Percentiles rank a stretch among this genome's conserved stretches.
Evolutionary conservation across 2,113 vertebrate species (phyloP).

Genomic region (Setophaga petechia): DNA sequence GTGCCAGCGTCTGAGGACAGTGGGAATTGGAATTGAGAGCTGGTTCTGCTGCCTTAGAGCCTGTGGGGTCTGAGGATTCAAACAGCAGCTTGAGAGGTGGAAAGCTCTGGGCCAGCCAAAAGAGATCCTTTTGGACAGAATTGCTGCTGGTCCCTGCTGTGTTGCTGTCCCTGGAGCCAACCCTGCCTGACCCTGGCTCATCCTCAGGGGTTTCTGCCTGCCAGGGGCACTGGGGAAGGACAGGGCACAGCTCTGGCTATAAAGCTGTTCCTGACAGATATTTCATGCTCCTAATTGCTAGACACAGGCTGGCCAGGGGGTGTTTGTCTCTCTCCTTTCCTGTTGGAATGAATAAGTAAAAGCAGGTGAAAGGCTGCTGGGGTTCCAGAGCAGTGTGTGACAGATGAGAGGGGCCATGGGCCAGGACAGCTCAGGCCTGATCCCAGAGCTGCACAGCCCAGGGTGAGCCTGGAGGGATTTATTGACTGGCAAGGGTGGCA

Average conservation of each 20-base stretch:
- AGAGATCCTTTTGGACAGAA: not conserved
- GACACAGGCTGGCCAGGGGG: not conserved
- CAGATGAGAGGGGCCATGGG: not conserved
- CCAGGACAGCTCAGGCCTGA: not conserved
- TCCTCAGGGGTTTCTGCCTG: not conserved
- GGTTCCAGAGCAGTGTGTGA: not conserved
- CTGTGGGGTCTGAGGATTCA: too few relatives aligned
- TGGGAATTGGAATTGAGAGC: too few relatives aligned
- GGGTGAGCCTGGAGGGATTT: not conserved
- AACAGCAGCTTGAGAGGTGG: not conserved
- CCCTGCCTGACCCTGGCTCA: fast-evolving
- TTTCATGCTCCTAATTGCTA: conserved; percentile 34
- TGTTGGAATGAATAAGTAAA: conserved; percentile 7
- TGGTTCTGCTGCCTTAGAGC: not conserved
- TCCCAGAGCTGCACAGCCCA: not conserved
- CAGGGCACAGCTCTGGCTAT: not conserved
- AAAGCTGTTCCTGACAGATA: not conserved
- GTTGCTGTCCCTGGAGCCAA: not conserved
- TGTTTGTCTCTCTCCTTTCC: not conserved
- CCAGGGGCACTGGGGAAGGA: not conserved
- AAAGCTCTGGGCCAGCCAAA: not conserved
- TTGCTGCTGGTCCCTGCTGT: not conserved
- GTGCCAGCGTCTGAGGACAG: too few relatives aligned
- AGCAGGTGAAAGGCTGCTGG: not conserved
- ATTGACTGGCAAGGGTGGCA: not conserved